Percentiles rank a stretch among this genome's conserved stretches.
These are phyloP conservation scores for Labeo catla DNA, from an alignment of 2,113 vertebrate genomes.

Conservation along the genomic window DNA sequence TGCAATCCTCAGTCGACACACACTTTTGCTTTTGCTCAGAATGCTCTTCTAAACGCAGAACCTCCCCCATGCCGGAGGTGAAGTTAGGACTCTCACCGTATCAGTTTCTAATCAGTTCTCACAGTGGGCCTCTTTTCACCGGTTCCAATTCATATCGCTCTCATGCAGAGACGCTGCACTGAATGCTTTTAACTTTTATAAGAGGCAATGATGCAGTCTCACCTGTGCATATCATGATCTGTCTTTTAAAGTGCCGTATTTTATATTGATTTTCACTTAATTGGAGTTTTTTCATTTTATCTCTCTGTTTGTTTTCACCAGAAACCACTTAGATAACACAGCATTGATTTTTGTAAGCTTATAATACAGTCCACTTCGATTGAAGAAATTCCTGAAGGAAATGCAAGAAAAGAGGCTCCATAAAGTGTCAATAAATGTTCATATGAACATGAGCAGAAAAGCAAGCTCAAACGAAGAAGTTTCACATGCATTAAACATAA, in stretches of 20 bases:
- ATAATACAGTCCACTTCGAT: background rate
- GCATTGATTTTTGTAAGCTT: background rate
- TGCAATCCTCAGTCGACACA: constrained; percentile 4
- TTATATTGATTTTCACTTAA: constrained; percentile 4
- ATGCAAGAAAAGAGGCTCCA: background rate
- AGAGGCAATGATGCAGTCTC: background rate
- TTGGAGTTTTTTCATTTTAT: background rate
- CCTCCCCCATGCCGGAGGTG: background rate
- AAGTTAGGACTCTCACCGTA: background rate
- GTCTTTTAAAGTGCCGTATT: background rate
- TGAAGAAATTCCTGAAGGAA: background rate
- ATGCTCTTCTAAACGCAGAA: background rate
- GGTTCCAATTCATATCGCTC: background rate
- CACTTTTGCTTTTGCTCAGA: constrained; percentile 11
- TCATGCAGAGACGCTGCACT: background rate
- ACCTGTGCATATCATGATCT: background rate
- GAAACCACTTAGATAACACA: constrained; percentile 20
- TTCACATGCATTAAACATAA: background rate
- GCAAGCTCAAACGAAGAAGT: background rate
- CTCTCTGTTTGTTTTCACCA: background rate
- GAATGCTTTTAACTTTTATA: background rate
- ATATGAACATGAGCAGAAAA: background rate
- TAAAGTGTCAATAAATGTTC: too few relatives aligned
- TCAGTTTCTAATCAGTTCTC: constrained; percentile 30
- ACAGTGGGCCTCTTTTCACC: constrained; percentile 8